Conservation (phyloP, 2,113 vertebrate species). For the Micromys minutus region DNA sequence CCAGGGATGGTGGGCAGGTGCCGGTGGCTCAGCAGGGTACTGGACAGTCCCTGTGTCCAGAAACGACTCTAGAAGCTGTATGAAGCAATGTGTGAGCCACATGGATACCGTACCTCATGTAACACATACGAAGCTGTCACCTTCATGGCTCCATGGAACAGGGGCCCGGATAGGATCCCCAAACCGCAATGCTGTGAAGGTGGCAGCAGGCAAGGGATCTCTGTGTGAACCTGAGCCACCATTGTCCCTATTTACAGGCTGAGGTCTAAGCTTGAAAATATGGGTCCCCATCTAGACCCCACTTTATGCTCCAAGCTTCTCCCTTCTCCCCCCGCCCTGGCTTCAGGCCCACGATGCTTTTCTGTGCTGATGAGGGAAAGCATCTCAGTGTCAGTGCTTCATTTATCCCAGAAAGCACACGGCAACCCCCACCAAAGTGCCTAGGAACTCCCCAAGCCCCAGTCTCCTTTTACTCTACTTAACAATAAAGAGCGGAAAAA, state of each 20-base stretch:
- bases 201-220: accelerated
- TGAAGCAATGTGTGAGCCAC: accelerated
- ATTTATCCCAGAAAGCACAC: constrained; percentile 55
- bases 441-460: constrained; percentile 34
- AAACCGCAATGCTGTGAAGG: not conserved
- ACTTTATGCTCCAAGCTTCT: not conserved
- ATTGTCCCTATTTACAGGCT: not conserved
- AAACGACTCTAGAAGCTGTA: not conserved
- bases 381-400: not conserved
- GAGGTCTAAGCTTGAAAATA: not conserved
- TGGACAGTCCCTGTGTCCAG: not conserved
- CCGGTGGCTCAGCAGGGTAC: accelerated
- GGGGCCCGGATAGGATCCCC: not conserved
- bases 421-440: not conserved
- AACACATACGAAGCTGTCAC: not conserved
- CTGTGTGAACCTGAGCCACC: not conserved
- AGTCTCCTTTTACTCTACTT: not conserved
- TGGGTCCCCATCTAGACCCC: not conserved
- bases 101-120: accelerated
- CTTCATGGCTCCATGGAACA: not conserved
- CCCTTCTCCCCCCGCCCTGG: not conserved
- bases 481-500: constrained; percentile 43
- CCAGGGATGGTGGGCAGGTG: not conserved
- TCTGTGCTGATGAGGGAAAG: not conserved
- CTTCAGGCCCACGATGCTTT: not conserved